Evolutionary conservation across 1,140 invertebrate species (phyloP).

Genomic region (Bombus sylvicola): DNA sequence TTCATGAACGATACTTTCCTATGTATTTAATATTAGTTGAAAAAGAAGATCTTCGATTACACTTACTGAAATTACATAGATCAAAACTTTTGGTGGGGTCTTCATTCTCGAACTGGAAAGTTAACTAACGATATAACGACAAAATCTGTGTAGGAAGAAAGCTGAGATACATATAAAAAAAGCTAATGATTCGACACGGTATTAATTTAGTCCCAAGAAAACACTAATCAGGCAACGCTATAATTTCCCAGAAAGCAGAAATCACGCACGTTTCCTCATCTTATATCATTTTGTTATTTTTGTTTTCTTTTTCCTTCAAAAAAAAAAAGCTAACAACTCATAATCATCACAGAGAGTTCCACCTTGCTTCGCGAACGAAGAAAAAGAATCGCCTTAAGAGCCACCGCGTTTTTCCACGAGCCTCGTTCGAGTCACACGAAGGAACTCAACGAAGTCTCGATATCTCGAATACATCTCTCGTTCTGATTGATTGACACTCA

Average conservation of each 20-base stretch:
- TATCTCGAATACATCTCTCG: constrained; percentile 7
- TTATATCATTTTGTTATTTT: background rate
- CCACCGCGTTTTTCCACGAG: background rate
- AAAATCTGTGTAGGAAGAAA: background rate
- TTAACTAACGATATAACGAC: background rate
- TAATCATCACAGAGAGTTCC: background rate
- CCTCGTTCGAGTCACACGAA: background rate
- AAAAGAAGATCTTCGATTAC: too few species aligned
- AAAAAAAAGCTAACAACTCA: background rate
- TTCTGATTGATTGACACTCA: constrained; percentile 30
- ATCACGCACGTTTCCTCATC: background rate
- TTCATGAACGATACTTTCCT: too few species aligned
- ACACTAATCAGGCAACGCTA: background rate
- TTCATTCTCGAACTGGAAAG: background rate
- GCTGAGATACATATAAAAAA: background rate
- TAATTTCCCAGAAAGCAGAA: background rate
- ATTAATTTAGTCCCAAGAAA: background rate
- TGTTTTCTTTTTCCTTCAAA: too few species aligned
- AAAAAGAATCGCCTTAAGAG: background rate
- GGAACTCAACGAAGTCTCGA: background rate
- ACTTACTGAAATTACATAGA: too few species aligned
- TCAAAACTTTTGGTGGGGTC: too few species aligned
- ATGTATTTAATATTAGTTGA: too few species aligned
- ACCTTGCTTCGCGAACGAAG: background rate
- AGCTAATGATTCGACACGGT: background rate